phyloP scores from a whole-genome alignment of 2,797 vertebrate species.

The Aeoliscus strigatus region DNA sequence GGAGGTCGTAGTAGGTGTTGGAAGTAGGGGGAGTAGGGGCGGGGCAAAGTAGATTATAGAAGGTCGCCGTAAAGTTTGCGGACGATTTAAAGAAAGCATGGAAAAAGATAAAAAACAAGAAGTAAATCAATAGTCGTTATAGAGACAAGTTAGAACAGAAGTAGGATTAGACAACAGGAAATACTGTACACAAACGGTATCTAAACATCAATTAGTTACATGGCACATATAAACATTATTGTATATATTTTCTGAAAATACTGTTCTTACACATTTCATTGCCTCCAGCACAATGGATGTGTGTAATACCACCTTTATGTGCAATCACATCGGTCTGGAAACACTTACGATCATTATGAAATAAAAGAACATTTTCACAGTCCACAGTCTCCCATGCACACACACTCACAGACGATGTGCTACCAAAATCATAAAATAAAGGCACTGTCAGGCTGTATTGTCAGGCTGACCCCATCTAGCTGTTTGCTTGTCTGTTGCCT shows the following conservation, averaged over 20 bases:
- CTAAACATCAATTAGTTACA: too few species aligned
- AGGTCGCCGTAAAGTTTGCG: slow-evolving; percentile 78
- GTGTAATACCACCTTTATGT: not conserved
- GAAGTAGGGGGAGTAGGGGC: slow-evolving; percentile 34
- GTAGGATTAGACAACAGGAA: slow-evolving; percentile 24
- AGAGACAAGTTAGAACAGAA: slow-evolving; percentile 59
- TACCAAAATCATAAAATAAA: too few species aligned
- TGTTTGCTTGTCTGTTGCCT: too few species aligned
- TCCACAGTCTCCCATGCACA: not conserved
- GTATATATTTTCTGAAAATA: too few species aligned
- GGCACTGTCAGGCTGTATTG: too few species aligned
- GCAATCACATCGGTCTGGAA: slow-evolving; percentile 3
- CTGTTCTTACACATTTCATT: too few species aligned
- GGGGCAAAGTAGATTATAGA: slow-evolving; percentile 64
- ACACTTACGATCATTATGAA: not conserved
- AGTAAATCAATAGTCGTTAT: slow-evolving; percentile 83
- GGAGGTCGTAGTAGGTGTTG: slow-evolving; percentile 76
- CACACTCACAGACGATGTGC: not conserved
- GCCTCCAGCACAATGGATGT: too few species aligned
- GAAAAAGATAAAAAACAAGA: slow-evolving; percentile 91
- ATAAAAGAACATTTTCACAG: too few species aligned
- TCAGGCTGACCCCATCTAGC: too few species aligned
- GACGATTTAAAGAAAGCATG: slow-evolving; percentile 93
- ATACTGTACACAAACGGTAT: not conserved
- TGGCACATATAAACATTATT: too few species aligned